phyloP scores from a whole-genome alignment of 1,140 invertebrate species.

The Protaetia brevitarsis region DNA sequence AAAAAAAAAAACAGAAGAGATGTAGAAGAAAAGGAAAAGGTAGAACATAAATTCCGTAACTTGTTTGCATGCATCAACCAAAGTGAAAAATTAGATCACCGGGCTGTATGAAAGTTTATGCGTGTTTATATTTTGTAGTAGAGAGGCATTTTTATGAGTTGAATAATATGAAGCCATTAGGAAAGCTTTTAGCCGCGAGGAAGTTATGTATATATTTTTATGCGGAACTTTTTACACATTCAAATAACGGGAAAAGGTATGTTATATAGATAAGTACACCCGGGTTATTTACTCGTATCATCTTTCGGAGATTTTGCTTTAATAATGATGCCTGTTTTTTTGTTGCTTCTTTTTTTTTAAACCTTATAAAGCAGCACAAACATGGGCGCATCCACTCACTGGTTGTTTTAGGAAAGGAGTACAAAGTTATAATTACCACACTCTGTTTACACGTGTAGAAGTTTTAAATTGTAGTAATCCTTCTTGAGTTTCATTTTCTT shows the following conservation, averaged over 20 bases:
- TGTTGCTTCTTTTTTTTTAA: too few relatives aligned
- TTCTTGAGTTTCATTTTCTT: too few relatives aligned
- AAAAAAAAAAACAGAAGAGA: background rate
- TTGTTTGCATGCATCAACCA: constrained; percentile 21
- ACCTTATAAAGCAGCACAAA: too few relatives aligned
- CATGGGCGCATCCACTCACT: too few relatives aligned
- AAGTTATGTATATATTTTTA: constrained; percentile 17
- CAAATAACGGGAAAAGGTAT: constrained; percentile 6
- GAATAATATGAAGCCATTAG: constrained; percentile 37
- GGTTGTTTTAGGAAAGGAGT: too few relatives aligned
- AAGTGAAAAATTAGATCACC: constrained; percentile 27
- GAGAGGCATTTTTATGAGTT: constrained; percentile 32
- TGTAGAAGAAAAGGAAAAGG: background rate
- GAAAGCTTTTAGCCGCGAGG: constrained; percentile 32
- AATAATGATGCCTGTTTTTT: background rate
- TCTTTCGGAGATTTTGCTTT: background rate
- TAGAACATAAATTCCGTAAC: constrained; percentile 19
- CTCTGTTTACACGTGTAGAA: too few relatives aligned
- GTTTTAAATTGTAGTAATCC: too few relatives aligned
- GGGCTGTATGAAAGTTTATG: constrained; percentile 20
- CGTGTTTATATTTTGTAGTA: constrained; percentile 29
- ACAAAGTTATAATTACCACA: too few relatives aligned
- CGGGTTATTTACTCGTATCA: background rate
- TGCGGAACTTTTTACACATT: background rate
- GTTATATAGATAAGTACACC: background rate